Conservation (phyloP, 30 jellyfish, hydroid and myxozoan genomes). For the Pseudorhiza aurosa region DNA sequence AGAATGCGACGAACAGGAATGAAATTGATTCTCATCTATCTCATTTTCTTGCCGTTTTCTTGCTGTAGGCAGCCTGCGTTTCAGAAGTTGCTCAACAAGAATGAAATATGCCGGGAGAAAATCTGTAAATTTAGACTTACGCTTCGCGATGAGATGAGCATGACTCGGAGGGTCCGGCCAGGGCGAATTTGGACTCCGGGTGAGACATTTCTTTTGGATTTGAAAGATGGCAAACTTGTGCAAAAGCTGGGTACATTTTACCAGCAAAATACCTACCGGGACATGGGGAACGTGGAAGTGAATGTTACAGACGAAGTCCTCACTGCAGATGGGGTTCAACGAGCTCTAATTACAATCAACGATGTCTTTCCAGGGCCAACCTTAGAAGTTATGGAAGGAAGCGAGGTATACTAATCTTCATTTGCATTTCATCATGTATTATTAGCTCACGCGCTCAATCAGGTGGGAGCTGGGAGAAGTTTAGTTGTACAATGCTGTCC, state of each 20-base stretch:
- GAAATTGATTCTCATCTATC: too few relatives aligned
- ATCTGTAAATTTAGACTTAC: conserved; percentile 23
- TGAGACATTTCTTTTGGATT: conserved; percentile 20
- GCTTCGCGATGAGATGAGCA: conserved; percentile 38
- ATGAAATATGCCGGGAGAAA: conserved; percentile 13
- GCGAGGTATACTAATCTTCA: conserved; percentile 18
- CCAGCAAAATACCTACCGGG: conserved; percentile 16
- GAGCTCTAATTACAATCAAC: conserved; percentile 31
- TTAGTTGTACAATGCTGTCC: neutral
- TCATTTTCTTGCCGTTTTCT: neutral
- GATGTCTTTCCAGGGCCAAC: conserved; percentile 67
- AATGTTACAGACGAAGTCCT: conserved; percentile 49
- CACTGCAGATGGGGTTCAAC: conserved; percentile 64
- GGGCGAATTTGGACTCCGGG: conserved; percentile 17
- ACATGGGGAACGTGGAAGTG: neutral
- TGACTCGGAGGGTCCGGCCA: conserved; percentile 26
- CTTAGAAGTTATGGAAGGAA: conserved; percentile 55
- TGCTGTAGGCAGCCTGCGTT: conserved; percentile 16
- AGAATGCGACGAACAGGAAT: too few relatives aligned
- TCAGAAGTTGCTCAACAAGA: neutral
- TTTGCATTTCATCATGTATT: neutral
- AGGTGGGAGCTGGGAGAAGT: neutral
- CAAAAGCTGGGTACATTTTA: conserved; percentile 43
- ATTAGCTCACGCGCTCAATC: too few relatives aligned
- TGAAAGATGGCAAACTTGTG: conserved; percentile 32